phyloP scores from a whole-genome alignment of 2,888 invertebrate genomes.

The Netelia virgata region DNA sequence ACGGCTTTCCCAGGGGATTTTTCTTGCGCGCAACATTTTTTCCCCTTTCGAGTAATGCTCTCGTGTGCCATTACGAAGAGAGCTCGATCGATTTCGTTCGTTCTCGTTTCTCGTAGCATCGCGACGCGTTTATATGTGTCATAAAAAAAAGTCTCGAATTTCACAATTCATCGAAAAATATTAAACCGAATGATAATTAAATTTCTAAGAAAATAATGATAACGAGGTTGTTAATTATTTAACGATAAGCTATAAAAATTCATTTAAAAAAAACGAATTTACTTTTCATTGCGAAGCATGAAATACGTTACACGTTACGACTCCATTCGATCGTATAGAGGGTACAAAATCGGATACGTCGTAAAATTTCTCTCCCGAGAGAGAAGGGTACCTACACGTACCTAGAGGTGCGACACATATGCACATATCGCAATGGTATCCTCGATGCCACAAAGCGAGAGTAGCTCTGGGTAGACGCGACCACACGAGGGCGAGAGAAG shows the following conservation, averaged over 20 bases:
- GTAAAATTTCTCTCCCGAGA: conserved; percentile 25
- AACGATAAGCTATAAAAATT: no score
- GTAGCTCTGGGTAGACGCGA: conserved; percentile 30
- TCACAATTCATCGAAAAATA: no score
- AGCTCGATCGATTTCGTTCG: conserved; percentile 42
- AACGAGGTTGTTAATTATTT: no score
- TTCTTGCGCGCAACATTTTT: conserved; percentile 35
- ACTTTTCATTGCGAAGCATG: neutral
- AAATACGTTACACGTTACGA: neutral
- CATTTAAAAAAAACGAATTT: neutral
- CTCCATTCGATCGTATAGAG: neutral
- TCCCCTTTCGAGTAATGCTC: conserved; percentile 7
- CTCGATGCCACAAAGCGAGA: conserved; percentile 41
- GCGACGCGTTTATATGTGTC: conserved; percentile 33
- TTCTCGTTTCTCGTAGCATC: neutral
- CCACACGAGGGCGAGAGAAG: conserved; percentile 45
- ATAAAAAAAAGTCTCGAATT: neutral
- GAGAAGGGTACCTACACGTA: conserved; percentile 25
- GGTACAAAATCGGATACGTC: conserved; percentile 18
- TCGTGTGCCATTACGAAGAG: conserved; percentile 10
- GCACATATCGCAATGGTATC: conserved; percentile 38
- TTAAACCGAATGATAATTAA: no score
- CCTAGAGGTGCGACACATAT: no score
- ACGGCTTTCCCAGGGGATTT: conserved; percentile 33
- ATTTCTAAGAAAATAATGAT: no score